These are phyloP conservation scores for Monodelphis domestica DNA, from an alignment of 2,797 vertebrate species.

Conservation along the genomic window DNA sequence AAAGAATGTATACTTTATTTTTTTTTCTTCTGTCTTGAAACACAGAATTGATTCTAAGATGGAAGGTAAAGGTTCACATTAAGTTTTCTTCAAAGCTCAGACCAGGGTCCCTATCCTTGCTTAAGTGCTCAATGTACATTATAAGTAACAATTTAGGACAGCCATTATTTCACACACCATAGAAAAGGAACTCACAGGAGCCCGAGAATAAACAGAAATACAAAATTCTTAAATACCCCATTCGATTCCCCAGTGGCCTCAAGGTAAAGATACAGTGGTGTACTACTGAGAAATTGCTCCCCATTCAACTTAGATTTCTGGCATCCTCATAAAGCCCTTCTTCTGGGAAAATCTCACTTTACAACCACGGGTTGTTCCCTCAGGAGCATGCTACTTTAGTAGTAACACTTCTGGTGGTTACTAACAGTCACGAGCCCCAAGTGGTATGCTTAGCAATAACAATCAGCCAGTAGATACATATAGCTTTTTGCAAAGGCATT, in stretches of 20 bases:
- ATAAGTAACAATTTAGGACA: background rate
- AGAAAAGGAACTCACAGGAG: background rate
- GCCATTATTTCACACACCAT: background rate
- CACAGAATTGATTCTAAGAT: too few species aligned
- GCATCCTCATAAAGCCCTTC: background rate
- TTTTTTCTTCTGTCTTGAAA: too few species aligned
- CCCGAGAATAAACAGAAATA: background rate
- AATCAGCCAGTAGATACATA: background rate
- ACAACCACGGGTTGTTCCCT: background rate
- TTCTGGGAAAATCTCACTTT: background rate
- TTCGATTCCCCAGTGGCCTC: background rate
- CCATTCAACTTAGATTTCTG: background rate
- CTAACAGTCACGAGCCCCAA: background rate
- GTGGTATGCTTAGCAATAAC: background rate
- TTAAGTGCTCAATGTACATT: background rate
- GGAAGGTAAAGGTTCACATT: too few species aligned
- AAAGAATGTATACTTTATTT: too few species aligned
- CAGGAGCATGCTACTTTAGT: background rate
- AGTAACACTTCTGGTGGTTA: background rate
- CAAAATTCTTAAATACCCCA: background rate
- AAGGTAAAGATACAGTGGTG: background rate
- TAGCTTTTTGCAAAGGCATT: background rate
- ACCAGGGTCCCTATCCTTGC: background rate
- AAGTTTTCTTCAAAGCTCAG: background rate
- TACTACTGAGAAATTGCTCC: background rate